These are phyloP conservation scores for Drosophila nr. fundita DNA, from an alignment of 2,888 invertebrate species.

Conservation along the genomic window DNA sequence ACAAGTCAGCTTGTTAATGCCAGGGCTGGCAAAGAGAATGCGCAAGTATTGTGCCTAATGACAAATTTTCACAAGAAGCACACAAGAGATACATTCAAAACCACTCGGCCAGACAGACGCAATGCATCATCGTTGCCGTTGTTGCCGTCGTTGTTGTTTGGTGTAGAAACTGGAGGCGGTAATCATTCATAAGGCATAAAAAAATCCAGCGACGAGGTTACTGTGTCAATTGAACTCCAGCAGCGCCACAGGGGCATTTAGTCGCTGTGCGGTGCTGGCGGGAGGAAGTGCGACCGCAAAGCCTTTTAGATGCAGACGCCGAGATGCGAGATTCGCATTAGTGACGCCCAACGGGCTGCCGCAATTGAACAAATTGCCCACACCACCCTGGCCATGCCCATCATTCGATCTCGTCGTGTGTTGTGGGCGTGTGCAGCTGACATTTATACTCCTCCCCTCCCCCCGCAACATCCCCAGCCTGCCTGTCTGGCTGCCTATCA, in stretches of 20 bases:
- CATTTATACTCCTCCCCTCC: constrained; percentile 56
- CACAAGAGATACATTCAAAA: constrained; percentile 37
- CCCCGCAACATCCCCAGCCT: not conserved
- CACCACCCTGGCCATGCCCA: constrained; percentile 3
- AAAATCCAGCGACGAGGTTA: constrained; percentile 66
- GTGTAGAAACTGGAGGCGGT: constrained; percentile 60
- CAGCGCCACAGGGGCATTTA: constrained; percentile 29
- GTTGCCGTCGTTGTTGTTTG: constrained; percentile 6
- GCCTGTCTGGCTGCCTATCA: constrained; percentile 34
- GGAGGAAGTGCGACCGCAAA: constrained; percentile 35
- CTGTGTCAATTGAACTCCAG: constrained; percentile 71
- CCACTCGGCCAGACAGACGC: constrained; percentile 29
- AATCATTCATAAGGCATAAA: constrained; percentile 62
- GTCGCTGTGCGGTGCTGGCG: not conserved
- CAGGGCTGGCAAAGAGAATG: constrained; percentile 38
- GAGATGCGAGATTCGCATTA: constrained; percentile 67
- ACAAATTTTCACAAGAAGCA: constrained; percentile 64
- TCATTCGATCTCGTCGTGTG: constrained; percentile 56
- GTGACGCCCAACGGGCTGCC: constrained; percentile 76
- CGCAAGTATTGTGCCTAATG: constrained; percentile 60
- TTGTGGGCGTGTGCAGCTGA: constrained; percentile 74
- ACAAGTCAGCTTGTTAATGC: constrained; percentile 47
- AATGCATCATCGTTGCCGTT: constrained; percentile 41
- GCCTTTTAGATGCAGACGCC: constrained; percentile 74
- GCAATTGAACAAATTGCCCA: constrained; percentile 75